A percentile compares a stretch with the other conserved stretches of the same genome.
phyloP scores from a whole-genome alignment of 1,140 invertebrate genomes.

The Euura lappo region DNA sequence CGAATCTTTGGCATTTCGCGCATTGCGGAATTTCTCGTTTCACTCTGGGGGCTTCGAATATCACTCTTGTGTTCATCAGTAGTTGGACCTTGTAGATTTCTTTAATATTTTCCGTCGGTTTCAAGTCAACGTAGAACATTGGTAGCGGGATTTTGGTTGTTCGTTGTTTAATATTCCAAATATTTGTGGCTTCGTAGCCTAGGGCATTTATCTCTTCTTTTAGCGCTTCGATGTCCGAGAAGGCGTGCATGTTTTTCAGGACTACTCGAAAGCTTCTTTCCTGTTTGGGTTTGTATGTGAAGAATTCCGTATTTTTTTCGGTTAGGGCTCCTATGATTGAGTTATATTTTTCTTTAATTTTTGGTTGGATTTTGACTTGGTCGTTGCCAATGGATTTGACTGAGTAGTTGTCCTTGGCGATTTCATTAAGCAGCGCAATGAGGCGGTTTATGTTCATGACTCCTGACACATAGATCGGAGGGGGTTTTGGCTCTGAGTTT shows the following conservation, averaged over 20 bases:
- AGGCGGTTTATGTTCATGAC: not conserved
- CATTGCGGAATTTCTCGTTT: constrained; percentile 40
- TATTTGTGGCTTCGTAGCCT: constrained; percentile 13
- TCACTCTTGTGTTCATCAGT: constrained; percentile 36
- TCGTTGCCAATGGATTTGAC: not conserved
- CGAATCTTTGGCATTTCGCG: constrained; percentile 43
- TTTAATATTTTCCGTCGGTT: constrained; percentile 40
- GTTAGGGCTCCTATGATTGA: no score
- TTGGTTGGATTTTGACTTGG: not conserved
- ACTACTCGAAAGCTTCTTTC: constrained; percentile 13
- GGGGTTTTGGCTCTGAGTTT: no score
- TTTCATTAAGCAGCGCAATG: not conserved
- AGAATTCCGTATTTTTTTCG: constrained; percentile 9
- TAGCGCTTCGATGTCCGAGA: not conserved
- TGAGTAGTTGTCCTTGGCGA: not conserved
- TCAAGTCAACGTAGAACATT: constrained; percentile 43
- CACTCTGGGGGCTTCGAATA: constrained; percentile 38
- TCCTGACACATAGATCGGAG: not conserved
- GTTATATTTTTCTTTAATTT: no score
- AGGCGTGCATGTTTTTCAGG: constrained; percentile 12
- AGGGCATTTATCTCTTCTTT: constrained; percentile 14
- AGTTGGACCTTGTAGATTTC: constrained; percentile 41
- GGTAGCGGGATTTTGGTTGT: not conserved
- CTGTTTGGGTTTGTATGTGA: constrained; percentile 16
- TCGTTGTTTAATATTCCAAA: constrained; percentile 7